A percentile compares a stretch with the other conserved stretches of the same genome.
Evolutionary conservation across 2,888 invertebrate genomes (phyloP).

Genomic region (Uropetala carovei): DNA sequence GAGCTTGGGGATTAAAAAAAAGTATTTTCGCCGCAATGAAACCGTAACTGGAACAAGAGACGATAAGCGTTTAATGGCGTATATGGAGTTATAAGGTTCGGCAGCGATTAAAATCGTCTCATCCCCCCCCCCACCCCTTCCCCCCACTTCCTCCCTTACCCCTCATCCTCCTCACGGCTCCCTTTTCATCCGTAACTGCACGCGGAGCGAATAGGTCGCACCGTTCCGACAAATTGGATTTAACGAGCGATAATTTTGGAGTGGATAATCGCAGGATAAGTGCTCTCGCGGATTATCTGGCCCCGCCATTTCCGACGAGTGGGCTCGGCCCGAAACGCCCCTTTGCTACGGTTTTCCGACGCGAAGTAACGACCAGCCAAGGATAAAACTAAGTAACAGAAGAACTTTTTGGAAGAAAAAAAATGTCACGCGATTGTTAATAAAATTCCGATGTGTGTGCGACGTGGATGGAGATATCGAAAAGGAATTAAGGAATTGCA

Average conservation of each 20-base stretch:
- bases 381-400: too few species aligned
- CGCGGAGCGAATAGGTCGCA: neutral
- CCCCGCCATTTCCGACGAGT: neutral
- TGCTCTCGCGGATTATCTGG: neutral
- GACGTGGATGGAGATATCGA: too few species aligned
- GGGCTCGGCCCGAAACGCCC: too few species aligned
- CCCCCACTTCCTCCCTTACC: too few species aligned
- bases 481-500: too few species aligned
- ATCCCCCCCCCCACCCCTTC: too few species aligned
- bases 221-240: neutral
- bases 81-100: neutral
- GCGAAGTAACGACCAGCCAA: too few species aligned
- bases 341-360: too few species aligned
- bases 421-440: too few species aligned
- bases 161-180: neutral
- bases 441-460: too few species aligned
- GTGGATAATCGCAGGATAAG: neutral
- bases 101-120: neutral
- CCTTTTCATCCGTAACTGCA: neutral
- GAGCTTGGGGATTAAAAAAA: neutral
- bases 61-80: neutral
- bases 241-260: neutral
- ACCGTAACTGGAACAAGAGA: neutral
- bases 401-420: too few species aligned
- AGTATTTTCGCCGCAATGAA: neutral